Conservation (phyloP, 2,888 invertebrate species). For the Aplocera efformata region DNA sequence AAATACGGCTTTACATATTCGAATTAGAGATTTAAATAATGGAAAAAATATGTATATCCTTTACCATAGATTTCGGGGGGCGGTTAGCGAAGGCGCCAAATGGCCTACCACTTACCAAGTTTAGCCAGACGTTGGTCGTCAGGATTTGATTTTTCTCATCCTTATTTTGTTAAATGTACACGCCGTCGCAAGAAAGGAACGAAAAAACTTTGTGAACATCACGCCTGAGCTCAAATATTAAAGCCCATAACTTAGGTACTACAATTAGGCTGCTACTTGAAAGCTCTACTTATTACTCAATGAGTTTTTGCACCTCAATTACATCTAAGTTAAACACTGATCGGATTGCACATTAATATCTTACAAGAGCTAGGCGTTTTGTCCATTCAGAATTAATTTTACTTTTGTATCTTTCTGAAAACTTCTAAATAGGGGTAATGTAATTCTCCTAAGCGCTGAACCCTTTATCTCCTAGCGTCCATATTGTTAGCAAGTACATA, state of each 20-base stretch:
- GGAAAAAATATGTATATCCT: constrained; percentile 19
- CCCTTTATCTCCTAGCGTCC: constrained; percentile 25
- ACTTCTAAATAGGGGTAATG: constrained; percentile 12
- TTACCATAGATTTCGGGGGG: constrained; percentile 47
- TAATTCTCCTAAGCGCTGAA: constrained; percentile 18
- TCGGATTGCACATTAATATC: too few species aligned
- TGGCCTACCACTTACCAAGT: constrained; percentile 93
- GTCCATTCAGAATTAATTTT: constrained; percentile 7
- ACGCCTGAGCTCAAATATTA: constrained; percentile 30
- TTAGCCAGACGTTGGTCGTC: constrained; percentile 98
- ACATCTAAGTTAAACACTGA: too few species aligned
- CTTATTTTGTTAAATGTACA: constrained; percentile 86
- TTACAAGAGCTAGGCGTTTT: constrained; percentile 1
- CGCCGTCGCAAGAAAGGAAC: constrained; percentile 78
- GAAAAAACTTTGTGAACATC: constrained; percentile 71
- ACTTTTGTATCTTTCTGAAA: constrained; percentile 10
- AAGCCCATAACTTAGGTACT: constrained; percentile 2
- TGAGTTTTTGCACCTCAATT: too few species aligned
- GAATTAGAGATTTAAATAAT: neutral
- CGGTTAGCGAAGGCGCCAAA: constrained; percentile 66
- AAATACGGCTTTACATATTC: constrained; percentile 7
- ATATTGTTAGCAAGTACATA: constrained; percentile 25
- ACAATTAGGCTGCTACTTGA: neutral
- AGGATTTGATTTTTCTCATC: constrained; percentile 99
- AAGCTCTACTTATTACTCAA: too few species aligned